phyloP scores from a whole-genome alignment of 1,140 invertebrate species.

The Cyrtorhinus lividipennis region DNA sequence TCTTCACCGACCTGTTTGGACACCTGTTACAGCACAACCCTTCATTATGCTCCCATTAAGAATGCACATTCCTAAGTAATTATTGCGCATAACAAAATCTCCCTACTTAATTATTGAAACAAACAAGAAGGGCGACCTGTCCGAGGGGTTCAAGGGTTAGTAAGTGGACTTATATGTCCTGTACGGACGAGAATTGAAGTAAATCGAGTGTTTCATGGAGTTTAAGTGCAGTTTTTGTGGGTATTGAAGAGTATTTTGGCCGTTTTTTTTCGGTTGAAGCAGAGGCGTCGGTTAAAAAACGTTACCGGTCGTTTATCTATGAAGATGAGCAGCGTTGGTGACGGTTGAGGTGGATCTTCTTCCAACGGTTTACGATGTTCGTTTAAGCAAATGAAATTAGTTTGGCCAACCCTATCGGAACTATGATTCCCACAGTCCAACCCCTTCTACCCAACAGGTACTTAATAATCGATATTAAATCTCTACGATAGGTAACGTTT shows the following conservation, averaged over 20 bases:
- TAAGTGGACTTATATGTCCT: no score
- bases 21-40: no score
- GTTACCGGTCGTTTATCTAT: no score
- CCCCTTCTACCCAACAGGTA: constrained; percentile 12
- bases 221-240: background rate
- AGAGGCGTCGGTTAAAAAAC: background rate
- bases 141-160: no score
- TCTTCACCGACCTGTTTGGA: no score
- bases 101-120: background rate
- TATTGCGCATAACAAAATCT: background rate
- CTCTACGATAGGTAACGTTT: constrained; percentile 10
- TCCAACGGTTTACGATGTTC: background rate
- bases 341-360: background rate
- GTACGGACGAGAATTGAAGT: no score
- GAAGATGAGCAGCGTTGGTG: background rate
- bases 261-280: background rate
- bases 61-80: no score
- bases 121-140: background rate
- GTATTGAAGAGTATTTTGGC: background rate
- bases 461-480: constrained; percentile 15
- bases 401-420: background rate
- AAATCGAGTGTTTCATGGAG: background rate
- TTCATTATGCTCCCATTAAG: no score
- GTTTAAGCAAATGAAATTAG: background rate
- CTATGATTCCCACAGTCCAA: constrained; percentile 5